phyloP scores from a whole-genome alignment of 2,797 vertebrate species.

The Rousettus madagascariensis region DNA sequence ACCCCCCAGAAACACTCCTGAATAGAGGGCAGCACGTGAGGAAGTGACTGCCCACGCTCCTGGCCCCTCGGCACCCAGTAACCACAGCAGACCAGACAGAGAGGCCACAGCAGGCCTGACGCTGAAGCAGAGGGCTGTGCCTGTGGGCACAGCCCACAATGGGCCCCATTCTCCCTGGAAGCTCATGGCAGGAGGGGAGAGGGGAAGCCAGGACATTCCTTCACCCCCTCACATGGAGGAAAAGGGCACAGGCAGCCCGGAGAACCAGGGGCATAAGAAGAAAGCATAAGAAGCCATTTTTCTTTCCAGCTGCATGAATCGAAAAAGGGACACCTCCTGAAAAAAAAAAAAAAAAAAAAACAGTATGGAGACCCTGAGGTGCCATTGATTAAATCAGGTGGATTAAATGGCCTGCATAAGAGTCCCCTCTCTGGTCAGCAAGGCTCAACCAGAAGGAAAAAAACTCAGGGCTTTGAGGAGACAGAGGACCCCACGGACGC shows the following conservation, averaged over 20 bases:
- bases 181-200: conserved; percentile 11
- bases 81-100: conserved; percentile 14
- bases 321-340: not conserved
- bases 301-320: not conserved
- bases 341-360: not conserved
- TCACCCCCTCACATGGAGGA: conserved; percentile 49
- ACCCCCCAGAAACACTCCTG: not conserved
- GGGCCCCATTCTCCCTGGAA: conserved; percentile 62
- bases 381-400: not conserved
- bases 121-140: not conserved
- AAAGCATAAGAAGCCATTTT: conserved; percentile 1
- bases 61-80: not conserved
- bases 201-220: conserved; percentile 68
- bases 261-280: conserved; percentile 28
- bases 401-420: not conserved
- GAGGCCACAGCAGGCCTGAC: not conserved
- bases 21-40: not conserved
- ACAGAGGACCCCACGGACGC: not conserved
- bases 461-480: not conserved
- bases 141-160: conserved; percentile 52
- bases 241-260: conserved; percentile 65
- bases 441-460: not conserved
- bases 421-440: not conserved
- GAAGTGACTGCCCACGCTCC: not conserved
- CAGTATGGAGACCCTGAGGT: not conserved